Percentiles rank a stretch among this genome's conserved stretches.
These are phyloP conservation scores for Cherax quadricarinatus DNA, from an alignment of 1,140 invertebrate species.

Conservation along the genomic window DNA sequence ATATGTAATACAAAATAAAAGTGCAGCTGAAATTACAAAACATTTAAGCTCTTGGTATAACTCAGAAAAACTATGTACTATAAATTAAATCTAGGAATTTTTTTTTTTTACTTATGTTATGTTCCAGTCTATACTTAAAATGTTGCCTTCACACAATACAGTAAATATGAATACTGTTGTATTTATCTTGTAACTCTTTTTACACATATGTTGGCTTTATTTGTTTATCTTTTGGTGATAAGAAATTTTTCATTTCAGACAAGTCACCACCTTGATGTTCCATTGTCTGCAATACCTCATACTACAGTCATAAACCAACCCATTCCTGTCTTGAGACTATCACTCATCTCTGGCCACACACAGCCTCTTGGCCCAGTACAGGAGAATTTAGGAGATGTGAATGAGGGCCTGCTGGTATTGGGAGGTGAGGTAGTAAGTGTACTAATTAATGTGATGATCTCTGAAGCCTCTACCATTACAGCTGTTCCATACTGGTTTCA, in stretches of 20 bases:
- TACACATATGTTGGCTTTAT: no score
- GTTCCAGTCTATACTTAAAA: no score
- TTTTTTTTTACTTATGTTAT: no score
- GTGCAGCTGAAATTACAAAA: no score
- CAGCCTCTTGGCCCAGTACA: not conserved
- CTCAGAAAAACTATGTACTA: no score
- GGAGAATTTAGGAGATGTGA: not conserved
- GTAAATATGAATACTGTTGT: no score
- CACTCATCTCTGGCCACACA: slow-evolving; percentile 6
- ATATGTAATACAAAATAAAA: no score
- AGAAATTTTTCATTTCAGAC: slow-evolving; percentile 48
- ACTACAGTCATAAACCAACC: slow-evolving; percentile 1
- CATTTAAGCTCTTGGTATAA: no score
- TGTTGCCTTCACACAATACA: no score
- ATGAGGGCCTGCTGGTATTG: slow-evolving; percentile 9
- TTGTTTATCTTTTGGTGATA: no score
- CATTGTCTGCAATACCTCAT: slow-evolving; percentile 35
- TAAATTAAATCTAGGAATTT: no score
- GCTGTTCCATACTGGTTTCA: slow-evolving; percentile 62
- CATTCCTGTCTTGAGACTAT: slow-evolving; percentile 30
- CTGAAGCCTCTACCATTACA: not conserved
- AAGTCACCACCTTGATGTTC: slow-evolving; percentile 53
- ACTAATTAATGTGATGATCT: not conserved
- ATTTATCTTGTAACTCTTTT: no score
- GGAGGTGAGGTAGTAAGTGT: slow-evolving; percentile 36